A percentile compares a stretch with the other conserved stretches of the same genome.
phyloP scores from a whole-genome alignment of 1,140 invertebrate species.

The Nautilus pompilius region DNA sequence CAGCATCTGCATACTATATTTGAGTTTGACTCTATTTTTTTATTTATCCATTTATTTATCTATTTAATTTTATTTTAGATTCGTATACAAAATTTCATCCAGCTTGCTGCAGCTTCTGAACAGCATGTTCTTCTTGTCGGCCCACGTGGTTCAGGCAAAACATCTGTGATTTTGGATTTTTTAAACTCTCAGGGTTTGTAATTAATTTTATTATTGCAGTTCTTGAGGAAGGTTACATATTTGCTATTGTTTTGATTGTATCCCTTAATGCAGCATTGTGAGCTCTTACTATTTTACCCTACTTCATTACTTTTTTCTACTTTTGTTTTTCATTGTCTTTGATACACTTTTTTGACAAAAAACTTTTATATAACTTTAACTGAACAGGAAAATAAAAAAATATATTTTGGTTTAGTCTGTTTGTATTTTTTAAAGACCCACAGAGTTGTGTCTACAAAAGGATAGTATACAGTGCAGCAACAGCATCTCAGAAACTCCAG shows the following conservation, averaged over 20 bases:
- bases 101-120: conserved; percentile 49
- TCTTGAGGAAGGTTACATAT: too few relatives aligned
- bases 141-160: conserved; percentile 56
- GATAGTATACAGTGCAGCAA: conserved; percentile 50
- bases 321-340: too few relatives aligned
- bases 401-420: too few relatives aligned
- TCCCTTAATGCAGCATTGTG: too few relatives aligned
- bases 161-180: conserved; percentile 50
- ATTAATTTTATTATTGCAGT: background rate
- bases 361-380: too few relatives aligned
- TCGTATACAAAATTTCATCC: conserved; percentile 48
- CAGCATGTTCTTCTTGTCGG: conserved; percentile 54
- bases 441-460: conserved; percentile 42
- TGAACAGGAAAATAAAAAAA: too few relatives aligned
- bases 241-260: too few relatives aligned
- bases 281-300: too few relatives aligned
- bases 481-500: conserved; percentile 50
- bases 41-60: background rate
- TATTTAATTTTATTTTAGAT: conserved; percentile 29
- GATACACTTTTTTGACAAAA: too few relatives aligned
- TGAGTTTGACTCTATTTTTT: too few relatives aligned
- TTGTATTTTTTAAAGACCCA: conserved; percentile 35
- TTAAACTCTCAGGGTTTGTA: conserved; percentile 41
- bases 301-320: too few relatives aligned
- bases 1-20: too few relatives aligned